Conservation (phyloP, 1,140 invertebrate genomes). For the Andricus grossulariae region DNA sequence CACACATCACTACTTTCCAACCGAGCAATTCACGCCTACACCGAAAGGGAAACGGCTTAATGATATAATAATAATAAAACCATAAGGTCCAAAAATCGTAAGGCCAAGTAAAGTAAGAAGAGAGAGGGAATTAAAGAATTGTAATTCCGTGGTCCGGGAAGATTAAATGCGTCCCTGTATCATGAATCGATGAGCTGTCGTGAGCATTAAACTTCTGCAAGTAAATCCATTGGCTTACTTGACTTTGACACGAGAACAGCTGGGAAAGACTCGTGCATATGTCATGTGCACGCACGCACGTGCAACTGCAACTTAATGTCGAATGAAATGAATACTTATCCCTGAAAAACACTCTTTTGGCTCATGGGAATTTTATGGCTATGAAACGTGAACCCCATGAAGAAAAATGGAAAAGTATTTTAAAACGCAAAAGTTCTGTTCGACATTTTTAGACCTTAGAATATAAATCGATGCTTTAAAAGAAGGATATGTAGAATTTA, state of each 20-base stretch:
- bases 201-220: constrained; percentile 26
- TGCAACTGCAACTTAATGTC: background rate
- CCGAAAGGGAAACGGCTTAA: too few relatives aligned
- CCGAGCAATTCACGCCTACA: too few relatives aligned
- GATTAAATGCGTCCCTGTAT: background rate
- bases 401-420: too few relatives aligned
- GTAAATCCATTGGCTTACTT: constrained; percentile 21
- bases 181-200: constrained; percentile 24
- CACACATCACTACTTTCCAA: too few relatives aligned
- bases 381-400: too few relatives aligned
- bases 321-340: background rate
- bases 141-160: background rate
- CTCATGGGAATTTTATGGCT: too few relatives aligned
- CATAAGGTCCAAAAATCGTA: background rate
- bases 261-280: constrained; percentile 9
- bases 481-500: too few relatives aligned
- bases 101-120: background rate
- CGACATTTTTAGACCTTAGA: too few relatives aligned
- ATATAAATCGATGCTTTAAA: too few relatives aligned
- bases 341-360: too few relatives aligned
- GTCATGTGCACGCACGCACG: constrained; percentile 8
- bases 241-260: constrained; percentile 14
- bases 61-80: too few relatives aligned
- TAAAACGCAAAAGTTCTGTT: too few relatives aligned
- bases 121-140: background rate